Conservation (phyloP, 2,797 vertebrate genomes). For the Semaprochilodus insignis region DNA sequence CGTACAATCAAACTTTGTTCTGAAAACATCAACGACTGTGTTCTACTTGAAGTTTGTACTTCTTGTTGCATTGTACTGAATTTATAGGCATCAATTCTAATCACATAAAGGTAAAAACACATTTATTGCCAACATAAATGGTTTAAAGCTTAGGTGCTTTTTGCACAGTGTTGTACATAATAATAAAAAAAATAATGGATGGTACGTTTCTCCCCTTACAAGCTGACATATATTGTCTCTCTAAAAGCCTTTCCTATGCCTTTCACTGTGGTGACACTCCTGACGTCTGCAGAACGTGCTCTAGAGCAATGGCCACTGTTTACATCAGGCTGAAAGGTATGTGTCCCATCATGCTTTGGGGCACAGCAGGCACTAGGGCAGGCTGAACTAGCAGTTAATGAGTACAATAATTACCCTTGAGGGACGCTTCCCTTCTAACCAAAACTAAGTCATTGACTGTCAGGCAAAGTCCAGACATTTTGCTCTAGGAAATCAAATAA, state of each 20-base stretch:
- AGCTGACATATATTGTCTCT: background rate
- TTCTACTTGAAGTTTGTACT: too few species aligned
- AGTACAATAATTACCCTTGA: constrained; percentile 5
- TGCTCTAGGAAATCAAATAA: background rate
- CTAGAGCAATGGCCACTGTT: background rate
- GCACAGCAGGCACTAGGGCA: background rate
- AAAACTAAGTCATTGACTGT: background rate
- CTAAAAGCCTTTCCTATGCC: too few species aligned
- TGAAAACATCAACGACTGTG: too few species aligned
- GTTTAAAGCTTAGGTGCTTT: too few species aligned
- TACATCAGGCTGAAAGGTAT: constrained; percentile 5
- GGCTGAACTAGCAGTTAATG: constrained; percentile 11
- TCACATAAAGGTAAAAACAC: too few species aligned
- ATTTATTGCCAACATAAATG: too few species aligned
- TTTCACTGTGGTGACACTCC: background rate
- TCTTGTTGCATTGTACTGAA: too few species aligned
- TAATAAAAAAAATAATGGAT: background rate
- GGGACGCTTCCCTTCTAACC: background rate
- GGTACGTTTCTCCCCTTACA: background rate
- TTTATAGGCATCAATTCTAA: too few species aligned
- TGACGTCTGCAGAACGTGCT: background rate
- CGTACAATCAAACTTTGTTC: too few species aligned
- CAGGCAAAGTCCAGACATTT: background rate
- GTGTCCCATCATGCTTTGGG: constrained; percentile 3
- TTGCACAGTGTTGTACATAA: background rate